Conservation (phyloP, 2,113 vertebrate genomes). For the Cynocephalus volans region DNA sequence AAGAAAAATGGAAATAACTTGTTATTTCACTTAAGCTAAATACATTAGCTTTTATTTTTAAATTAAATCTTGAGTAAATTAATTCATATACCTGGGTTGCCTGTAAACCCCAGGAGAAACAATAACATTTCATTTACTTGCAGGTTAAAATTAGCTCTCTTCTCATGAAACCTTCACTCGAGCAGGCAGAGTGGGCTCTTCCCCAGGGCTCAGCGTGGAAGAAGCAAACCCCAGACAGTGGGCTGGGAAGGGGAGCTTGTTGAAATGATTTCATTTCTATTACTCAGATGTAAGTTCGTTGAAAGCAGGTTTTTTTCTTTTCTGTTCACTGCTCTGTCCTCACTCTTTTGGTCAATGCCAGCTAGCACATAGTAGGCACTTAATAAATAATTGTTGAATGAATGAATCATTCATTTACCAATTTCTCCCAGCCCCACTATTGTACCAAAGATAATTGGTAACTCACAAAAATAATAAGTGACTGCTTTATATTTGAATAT, state of each 20-base stretch:
- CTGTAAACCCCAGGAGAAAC: background rate
- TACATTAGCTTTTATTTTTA: constrained; percentile 54
- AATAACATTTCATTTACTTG: background rate
- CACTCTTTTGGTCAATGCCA: background rate
- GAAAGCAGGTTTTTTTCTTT: background rate
- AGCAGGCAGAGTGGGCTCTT: background rate
- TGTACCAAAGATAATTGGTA: background rate
- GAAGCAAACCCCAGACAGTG: background rate
- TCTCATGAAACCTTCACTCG: background rate
- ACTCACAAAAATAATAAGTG: background rate
- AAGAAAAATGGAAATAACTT: constrained; percentile 22
- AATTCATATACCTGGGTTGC: background rate
- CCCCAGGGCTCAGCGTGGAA: background rate
- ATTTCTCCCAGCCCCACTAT: background rate
- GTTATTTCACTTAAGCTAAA: constrained; percentile 62
- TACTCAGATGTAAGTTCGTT: background rate
- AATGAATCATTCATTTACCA: background rate
- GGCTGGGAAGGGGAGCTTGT: accelerated
- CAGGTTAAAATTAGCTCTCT: background rate
- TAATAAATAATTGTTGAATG: background rate
- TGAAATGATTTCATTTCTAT: background rate
- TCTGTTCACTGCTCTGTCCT: background rate
- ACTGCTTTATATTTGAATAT: background rate
- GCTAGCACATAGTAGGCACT: background rate
- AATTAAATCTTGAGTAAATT: constrained; percentile 57